Conservation (phyloP, 2,888 invertebrate species). For the Lysandra coridon region DNA sequence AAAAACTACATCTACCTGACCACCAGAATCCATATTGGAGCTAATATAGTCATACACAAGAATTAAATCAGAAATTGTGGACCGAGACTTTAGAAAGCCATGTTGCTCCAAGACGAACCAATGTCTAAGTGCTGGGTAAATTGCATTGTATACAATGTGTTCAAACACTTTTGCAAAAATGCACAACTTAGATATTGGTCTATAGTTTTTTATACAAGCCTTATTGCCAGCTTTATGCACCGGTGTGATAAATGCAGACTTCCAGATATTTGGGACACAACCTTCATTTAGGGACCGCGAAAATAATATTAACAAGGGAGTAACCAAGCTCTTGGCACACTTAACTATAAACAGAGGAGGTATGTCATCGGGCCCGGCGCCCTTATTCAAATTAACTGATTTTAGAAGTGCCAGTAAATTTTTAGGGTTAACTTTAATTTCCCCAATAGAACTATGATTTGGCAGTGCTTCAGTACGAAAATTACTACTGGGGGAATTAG, state of each 20-base stretch:
- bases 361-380: conserved; percentile 18
- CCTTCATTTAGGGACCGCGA: conserved; percentile 8
- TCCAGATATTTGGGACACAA: background rate
- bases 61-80: too few species aligned
- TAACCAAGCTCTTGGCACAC: background rate
- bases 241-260: conserved; percentile 26
- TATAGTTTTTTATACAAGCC: background rate
- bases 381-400: background rate
- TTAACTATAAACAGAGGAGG: background rate
- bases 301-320: background rate
- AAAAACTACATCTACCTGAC: too few species aligned
- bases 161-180: background rate
- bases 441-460: background rate
- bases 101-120: too few species aligned
- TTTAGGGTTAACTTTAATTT: background rate
- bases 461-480: too few species aligned
- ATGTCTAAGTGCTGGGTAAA: too few species aligned
- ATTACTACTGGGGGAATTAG: too few species aligned
- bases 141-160: background rate
- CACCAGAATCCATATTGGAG: too few species aligned
- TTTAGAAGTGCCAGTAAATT: background rate
- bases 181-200: conserved; percentile 17
- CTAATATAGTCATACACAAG: too few species aligned
- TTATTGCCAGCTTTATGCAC: conserved; percentile 4
- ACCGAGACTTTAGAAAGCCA: too few species aligned